Conservation (phyloP, 2,797 vertebrate genomes). For the Pseudomugil gertrudae region DNA sequence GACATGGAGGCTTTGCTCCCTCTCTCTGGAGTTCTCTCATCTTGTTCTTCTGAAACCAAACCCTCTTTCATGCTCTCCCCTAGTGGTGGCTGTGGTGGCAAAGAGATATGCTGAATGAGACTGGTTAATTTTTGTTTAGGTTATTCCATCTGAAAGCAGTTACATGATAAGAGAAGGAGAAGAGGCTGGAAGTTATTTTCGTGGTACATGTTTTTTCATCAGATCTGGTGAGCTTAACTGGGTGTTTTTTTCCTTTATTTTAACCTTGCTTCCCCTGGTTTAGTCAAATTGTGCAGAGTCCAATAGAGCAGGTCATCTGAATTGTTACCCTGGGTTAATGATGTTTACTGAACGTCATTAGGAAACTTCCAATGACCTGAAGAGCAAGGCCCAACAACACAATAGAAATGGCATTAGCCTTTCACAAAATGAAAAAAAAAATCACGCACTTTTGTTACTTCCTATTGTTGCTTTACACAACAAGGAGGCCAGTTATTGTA, state of each 20-base stretch:
- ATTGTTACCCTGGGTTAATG: neutral
- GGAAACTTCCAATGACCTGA: neutral
- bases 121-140: conserved; percentile 45
- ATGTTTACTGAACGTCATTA: neutral
- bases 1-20: conserved; percentile 72
- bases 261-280: neutral
- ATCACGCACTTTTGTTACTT: no score
- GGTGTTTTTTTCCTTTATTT: no score
- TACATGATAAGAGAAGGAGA: conserved; percentile 23
- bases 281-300: neutral
- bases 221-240: neutral
- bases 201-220: conserved; percentile 5
- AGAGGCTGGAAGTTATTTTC: conserved; percentile 9
- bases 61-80: conserved; percentile 68
- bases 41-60: conserved; percentile 62
- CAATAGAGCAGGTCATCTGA: neutral
- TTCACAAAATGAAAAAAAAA: neutral
- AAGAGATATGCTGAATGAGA: conserved; percentile 35
- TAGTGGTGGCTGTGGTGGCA: conserved; percentile 47
- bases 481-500: no score
- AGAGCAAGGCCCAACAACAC: neutral
- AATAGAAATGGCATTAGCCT: neutral
- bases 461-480: no score
- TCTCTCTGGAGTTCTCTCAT: conserved; percentile 57
- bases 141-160: conserved; percentile 43